These are phyloP conservation scores for Didymodactylos carnosus DNA, from an alignment of 2,888 invertebrate species.

Conservation along the genomic window DNA sequence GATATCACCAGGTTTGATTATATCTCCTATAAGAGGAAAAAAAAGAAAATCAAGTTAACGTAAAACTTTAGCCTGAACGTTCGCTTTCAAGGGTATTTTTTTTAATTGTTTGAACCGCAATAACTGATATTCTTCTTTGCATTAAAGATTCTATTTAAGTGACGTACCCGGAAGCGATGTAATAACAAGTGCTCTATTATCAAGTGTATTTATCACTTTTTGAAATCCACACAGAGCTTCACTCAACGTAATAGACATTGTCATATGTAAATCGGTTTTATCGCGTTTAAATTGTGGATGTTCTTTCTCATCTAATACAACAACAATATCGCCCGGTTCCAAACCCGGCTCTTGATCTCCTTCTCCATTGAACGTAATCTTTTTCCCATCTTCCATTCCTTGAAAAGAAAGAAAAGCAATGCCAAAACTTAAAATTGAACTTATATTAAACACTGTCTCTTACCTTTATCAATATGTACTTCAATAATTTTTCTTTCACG, in stretches of 20 bases:
- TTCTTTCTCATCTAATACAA: constrained; percentile 57
- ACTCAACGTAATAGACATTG: constrained; percentile 54
- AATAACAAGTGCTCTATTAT: constrained; percentile 61
- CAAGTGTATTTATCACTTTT: constrained; percentile 64
- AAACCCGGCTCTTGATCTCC: constrained; percentile 68
- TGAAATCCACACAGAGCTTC: constrained; percentile 76
- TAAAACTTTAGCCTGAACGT: background rate
- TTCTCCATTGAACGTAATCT: constrained; percentile 63
- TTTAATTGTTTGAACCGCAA: no score
- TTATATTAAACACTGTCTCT: background rate
- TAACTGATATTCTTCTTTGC: background rate
- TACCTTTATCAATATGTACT: constrained; percentile 60
- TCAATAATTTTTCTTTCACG: constrained; percentile 64
- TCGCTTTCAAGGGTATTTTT: no score
- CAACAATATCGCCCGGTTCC: constrained; percentile 68
- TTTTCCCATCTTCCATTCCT: constrained; percentile 61
- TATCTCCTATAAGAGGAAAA: background rate
- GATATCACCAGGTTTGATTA: constrained; percentile 27
- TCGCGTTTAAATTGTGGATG: constrained; percentile 59
- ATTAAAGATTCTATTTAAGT: background rate
- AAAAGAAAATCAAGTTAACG: background rate
- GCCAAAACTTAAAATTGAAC: background rate
- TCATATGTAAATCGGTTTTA: constrained; percentile 48
- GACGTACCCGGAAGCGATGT: constrained; percentile 58
- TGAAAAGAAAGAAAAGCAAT: no score